These are phyloP conservation scores for Halcyon badia DNA, from an alignment of 2,797 vertebrate species.

Conservation along the genomic window DNA sequence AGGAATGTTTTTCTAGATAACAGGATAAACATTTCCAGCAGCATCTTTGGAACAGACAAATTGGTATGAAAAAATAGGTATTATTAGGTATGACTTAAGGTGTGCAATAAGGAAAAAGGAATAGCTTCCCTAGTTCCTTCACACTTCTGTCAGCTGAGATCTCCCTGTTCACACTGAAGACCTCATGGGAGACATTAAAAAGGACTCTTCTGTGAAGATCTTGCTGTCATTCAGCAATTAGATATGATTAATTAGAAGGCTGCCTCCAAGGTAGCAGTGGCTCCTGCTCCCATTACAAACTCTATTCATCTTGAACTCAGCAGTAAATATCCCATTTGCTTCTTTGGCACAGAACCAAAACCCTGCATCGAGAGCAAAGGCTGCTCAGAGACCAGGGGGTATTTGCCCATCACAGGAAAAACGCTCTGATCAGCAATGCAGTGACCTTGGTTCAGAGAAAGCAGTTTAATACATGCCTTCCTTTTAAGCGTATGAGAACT, in stretches of 20 bases:
- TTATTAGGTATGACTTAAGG: not conserved
- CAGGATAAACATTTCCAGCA: not conserved
- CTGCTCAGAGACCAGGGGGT: constrained; percentile 1
- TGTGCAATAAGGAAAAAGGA: not conserved
- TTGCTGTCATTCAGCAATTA: not conserved
- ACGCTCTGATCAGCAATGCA: constrained; percentile 16
- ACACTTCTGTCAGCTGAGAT: not conserved
- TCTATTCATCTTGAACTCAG: not conserved
- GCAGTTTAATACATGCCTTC: not conserved
- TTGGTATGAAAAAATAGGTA: not conserved
- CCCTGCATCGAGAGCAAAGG: not conserved
- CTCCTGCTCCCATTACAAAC: not conserved
- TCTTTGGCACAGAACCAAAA: constrained; percentile 9
- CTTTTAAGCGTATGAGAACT: constrained; percentile 29
- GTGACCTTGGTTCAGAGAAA: constrained; percentile 51
- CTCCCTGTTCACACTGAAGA: not conserved
- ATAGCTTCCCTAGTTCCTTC: not conserved
- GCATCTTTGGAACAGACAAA: not conserved
- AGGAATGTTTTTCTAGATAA: not conserved
- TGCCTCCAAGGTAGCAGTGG: not conserved
- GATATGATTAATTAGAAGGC: constrained; percentile 16
- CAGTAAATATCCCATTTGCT: constrained; percentile 7
- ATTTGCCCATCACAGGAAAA: constrained; percentile 35
- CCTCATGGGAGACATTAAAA: not conserved
- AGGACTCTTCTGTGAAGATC: not conserved